Evolutionary conservation across 1,140 invertebrate species (phyloP).

Genomic region (Venustaconcha ellipsiformis): DNA sequence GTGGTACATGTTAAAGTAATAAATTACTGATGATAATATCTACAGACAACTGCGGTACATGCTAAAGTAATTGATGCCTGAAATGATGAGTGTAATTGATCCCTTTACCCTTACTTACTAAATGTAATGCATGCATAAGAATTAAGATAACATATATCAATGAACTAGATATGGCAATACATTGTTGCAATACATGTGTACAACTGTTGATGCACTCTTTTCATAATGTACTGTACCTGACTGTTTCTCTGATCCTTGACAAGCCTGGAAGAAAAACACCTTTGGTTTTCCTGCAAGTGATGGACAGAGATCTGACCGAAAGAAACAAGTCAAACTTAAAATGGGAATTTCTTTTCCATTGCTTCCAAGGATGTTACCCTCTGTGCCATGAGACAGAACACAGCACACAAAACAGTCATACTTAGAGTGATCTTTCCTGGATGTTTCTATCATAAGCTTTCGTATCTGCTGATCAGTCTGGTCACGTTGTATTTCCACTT

Average conservation of each 20-base stretch:
- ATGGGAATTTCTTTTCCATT: slow-evolving; percentile 51
- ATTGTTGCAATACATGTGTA: too few species aligned
- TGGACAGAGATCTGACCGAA: slow-evolving; percentile 51
- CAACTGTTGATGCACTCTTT: too few species aligned
- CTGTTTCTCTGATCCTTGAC: slow-evolving; percentile 64
- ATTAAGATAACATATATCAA: too few species aligned
- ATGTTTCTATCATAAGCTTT: slow-evolving; percentile 9
- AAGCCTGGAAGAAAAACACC: slow-evolving; percentile 68
- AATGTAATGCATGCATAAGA: too few species aligned
- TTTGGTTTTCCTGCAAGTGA: slow-evolving; percentile 63
- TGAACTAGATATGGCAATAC: too few species aligned
- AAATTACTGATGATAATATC: too few species aligned
- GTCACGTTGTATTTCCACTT: slow-evolving; percentile 21
- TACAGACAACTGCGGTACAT: too few species aligned
- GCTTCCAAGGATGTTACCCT: slow-evolving; percentile 53
- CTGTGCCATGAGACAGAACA: slow-evolving; percentile 61
- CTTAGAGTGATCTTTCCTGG: slow-evolving; percentile 36
- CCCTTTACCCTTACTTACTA: too few species aligned
- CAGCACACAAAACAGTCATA: slow-evolving; percentile 58
- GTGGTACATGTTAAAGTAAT: too few species aligned
- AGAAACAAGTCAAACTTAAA: slow-evolving; percentile 53
- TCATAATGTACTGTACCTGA: slow-evolving; percentile 25
- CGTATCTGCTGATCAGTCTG: slow-evolving; percentile 32
- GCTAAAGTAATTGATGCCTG: too few species aligned
- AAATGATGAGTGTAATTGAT: too few species aligned